Evolutionary conservation across 2,888 invertebrate species (phyloP), one percentile per base, ranked within the genome.

Genomic region (Meteorus cinctellus): DNA sequence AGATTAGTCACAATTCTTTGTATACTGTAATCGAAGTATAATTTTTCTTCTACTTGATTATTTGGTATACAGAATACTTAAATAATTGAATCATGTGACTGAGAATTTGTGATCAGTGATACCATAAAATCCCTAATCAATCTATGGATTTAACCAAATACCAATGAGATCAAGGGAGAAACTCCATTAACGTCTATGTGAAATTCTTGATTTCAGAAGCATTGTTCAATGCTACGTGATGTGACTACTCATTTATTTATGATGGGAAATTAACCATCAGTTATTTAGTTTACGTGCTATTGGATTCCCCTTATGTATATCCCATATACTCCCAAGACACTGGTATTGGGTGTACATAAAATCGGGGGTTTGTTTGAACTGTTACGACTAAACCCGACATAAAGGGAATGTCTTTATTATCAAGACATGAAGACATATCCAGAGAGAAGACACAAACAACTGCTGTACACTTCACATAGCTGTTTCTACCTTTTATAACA

Each of bases 371-470:
- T 55, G 55, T 55, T 55, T 55, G 19, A 55, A 55, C 19, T 55
- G 55, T 55, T 55, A 55, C 19, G 55, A 55, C 55, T 19, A 19
- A 55, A 55, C 55, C n/a, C n/a, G 55, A 19, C 55, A 55, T 55
- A 55, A 55, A 19, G 55, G 19, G 19, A 55, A 55, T 19, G 55
- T 41, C 41, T 55, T 19, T 19, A 55, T 6, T 55, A 55, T 55
- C 19, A 19, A 19, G 19, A 19, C 6, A 48, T 48, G 16, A 16
- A 48, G 16, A 41, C 8, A 48, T 16, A 48, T 48, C 4, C 14
- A 48, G 1, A 16, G 16, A 48, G 16, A 5, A 41, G 10, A 48
- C 14, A 16, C 48, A n/a, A n/a, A 55, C 8, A 19, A 6, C 55
- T 24, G 6, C 19, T n/a, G 19, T 19, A n/a, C 8, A 19, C 19